Base-by-base conservation (phyloP, 2,888 invertebrate genomes). In the Crioceris asparagi region DNA sequence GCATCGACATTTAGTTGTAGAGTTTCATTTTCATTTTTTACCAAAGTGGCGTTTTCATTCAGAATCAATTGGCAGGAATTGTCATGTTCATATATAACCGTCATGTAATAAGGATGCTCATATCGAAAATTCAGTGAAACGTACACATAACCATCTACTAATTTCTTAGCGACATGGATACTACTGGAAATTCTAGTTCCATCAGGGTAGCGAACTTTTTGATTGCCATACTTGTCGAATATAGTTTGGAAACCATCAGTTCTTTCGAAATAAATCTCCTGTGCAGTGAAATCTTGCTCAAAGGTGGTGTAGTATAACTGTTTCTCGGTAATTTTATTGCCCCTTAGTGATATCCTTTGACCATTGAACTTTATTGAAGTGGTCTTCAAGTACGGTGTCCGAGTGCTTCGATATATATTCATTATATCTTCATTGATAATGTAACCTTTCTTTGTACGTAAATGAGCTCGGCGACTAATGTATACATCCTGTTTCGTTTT, bases 131-230 rank as follows among this genome's bases (percentile, higher is more conserved):
- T 32, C 14, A 54, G 29, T 5, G 43, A 44, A 14, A 56, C 44
- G 17, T 46, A 53, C 2, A 55, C 53, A 39, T 51, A 56, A 14
- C 48, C 52, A 30, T 52, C 52, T 4, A 50, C 48, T 8, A 53
- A 30, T 11, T 51, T 48, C 11, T 48, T 46, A 4, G 44, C 39
- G 7, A 51, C 36, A 4, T 37, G 35, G 2, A 46, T 29, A 3
- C 36, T 39, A 23, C 34, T 49, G 11, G 42, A 36, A 12, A 56
- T 56, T 32, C 45, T 44, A 2, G 53, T 55, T 10, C 53, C 53
- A 30, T 56, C 54, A 1, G 49, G 36, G 36, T 52, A 56, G 15
- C 42, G 39, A 2, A 50, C 45, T 21, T 21, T 21, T 6, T 21
- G 21, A 21, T 21, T 21, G 21, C 21, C 21, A 21, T 7, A 21